phyloP scores from a whole-genome alignment of 64 coral and sea anemone genomes.

The Trachythela sp. region DNA sequence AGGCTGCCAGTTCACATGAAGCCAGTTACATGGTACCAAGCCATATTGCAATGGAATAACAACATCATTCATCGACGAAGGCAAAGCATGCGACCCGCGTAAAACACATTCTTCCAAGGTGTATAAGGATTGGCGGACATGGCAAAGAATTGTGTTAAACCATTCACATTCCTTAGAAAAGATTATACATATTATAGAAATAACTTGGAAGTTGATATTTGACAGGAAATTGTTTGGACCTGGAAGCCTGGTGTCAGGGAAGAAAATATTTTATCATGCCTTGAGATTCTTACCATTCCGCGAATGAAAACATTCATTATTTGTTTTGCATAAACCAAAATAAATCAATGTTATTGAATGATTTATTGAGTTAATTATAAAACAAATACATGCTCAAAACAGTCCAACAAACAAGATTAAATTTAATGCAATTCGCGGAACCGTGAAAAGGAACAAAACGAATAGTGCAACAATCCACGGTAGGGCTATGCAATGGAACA shows the following conservation, averaged over 20 bases:
- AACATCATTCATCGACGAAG: conserved; percentile 39
- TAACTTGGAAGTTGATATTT: background rate
- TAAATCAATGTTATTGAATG: too few relatives aligned
- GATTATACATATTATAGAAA: background rate
- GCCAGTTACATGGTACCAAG: conserved; percentile 62
- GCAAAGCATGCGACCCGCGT: conserved; percentile 58
- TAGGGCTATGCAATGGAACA: too few relatives aligned
- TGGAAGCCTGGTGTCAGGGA: background rate
- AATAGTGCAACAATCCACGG: too few relatives aligned
- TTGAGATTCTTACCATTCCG: background rate
- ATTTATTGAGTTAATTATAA: too few relatives aligned
- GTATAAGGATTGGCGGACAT: conserved; percentile 68
- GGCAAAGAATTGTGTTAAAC: conserved; percentile 78
- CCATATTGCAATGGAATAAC: conserved; percentile 58
- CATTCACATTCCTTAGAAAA: conserved; percentile 86
- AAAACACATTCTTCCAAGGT: conserved; percentile 76
- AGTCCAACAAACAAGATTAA: too few relatives aligned
- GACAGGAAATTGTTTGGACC: too few relatives aligned
- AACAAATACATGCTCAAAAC: too few relatives aligned
- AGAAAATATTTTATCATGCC: background rate
- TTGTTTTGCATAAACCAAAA: too few relatives aligned
- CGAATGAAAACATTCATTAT: too few relatives aligned
- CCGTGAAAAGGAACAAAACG: too few relatives aligned
- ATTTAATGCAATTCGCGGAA: too few relatives aligned
- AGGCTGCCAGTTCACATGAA: conserved; percentile 68